Conservation (phyloP, 2,797 vertebrate species). For the Xyrichtys novacula region DNA sequence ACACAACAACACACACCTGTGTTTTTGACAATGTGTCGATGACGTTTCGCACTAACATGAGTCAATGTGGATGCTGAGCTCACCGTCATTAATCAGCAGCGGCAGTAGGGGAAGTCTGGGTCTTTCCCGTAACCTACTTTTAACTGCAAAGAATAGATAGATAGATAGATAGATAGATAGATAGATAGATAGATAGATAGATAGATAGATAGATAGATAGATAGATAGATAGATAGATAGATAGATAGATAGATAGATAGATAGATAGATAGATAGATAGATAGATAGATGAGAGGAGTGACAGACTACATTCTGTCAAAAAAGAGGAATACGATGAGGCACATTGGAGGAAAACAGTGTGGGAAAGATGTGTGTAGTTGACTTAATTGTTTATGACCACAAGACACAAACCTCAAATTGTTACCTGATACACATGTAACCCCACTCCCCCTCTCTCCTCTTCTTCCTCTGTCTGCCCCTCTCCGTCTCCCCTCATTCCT, state of each 20-base stretch:
- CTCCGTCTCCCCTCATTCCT: slow-evolving; percentile 39
- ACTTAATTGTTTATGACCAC: slow-evolving; percentile 44
- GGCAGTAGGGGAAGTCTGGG: slow-evolving; percentile 33
- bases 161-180: slow-evolving; percentile 25
- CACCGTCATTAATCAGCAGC: slow-evolving; percentile 67
- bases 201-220: slow-evolving; percentile 30
- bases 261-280: slow-evolving; percentile 1
- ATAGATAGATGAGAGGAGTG: background rate
- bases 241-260: slow-evolving; percentile 26
- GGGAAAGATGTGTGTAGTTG: slow-evolving; percentile 26
- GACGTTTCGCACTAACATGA: slow-evolving; percentile 42
- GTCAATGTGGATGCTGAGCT: slow-evolving; percentile 55
- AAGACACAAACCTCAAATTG: slow-evolving; percentile 36
- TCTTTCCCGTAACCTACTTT: slow-evolving; percentile 72
- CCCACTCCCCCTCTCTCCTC: slow-evolving; percentile 4
- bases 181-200: slow-evolving; percentile 9
- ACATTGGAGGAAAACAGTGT: background rate
- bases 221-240: slow-evolving; percentile 5
- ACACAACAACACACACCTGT: slow-evolving; percentile 1
- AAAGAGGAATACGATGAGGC: background rate
- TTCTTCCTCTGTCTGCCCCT: slow-evolving; percentile 28
- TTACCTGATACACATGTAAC: slow-evolving; percentile 36
- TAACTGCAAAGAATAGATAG: slow-evolving; percentile 25
- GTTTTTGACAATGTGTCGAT: slow-evolving; percentile 36
- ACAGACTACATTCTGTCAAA: background rate